These are phyloP conservation scores for Tridacna crocea DNA, from an alignment of 2,888 invertebrate species.

Conservation along the genomic window DNA sequence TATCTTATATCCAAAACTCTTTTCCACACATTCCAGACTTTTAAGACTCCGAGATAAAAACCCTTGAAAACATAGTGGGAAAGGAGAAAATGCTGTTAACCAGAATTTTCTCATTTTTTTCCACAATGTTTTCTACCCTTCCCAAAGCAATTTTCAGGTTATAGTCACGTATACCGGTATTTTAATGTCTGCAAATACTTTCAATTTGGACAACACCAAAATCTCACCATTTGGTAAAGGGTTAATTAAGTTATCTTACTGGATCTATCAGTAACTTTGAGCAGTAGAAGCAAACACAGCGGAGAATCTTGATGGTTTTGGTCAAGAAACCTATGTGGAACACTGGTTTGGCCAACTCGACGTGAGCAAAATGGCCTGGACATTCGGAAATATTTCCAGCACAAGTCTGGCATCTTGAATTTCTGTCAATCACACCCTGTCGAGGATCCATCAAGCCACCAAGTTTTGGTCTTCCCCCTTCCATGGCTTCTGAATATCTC, in stretches of 20 bases:
- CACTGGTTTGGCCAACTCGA: slow-evolving; percentile 98
- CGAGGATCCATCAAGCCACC: slow-evolving; percentile 99
- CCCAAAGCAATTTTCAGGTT: no score
- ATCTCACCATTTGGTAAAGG: no score
- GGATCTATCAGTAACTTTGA: slow-evolving; percentile 98
- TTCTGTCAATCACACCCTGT: slow-evolving; percentile 98
- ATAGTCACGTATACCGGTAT: no score
- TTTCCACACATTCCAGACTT: no score
- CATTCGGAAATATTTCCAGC: slow-evolving; percentile 98
- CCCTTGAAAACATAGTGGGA: no score
- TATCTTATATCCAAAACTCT: no score
- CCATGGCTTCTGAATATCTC: slow-evolving; percentile 98
- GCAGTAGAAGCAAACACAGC: slow-evolving; percentile 99
- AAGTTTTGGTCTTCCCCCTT: slow-evolving; percentile 98
- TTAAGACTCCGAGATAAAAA: no score
- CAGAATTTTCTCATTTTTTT: no score
- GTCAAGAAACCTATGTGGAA: slow-evolving; percentile 99
- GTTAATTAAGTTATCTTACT: slow-evolving; percentile 86
- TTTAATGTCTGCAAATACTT: no score
- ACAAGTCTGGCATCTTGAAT: slow-evolving; percentile 87
- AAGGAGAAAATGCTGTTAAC: no score
- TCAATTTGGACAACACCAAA: no score
- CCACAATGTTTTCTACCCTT: no score
- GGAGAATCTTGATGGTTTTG: slow-evolving; percentile 97
- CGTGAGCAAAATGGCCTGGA: slow-evolving; percentile 99